Percentiles rank a stretch among this genome's conserved stretches.
Evolutionary conservation across 2,797 vertebrate genomes (phyloP).

Genomic region (Benthosema pterotum): DNA sequence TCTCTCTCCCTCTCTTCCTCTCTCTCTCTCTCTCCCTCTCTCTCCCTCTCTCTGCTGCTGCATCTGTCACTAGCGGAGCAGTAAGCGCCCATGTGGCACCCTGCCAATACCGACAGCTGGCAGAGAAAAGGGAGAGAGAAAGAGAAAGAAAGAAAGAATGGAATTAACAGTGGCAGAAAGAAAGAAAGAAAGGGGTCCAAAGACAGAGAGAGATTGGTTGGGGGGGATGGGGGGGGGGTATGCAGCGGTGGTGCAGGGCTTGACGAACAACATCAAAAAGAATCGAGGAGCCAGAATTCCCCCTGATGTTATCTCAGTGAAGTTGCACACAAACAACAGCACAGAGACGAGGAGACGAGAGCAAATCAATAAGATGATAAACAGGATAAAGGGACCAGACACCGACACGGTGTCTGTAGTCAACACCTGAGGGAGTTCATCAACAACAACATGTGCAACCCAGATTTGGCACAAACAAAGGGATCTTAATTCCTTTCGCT

Average conservation of each 20-base stretch:
- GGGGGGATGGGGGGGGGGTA: not conserved
- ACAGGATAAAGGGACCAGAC: slow-evolving; percentile 27
- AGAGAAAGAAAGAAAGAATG: slow-evolving; percentile 57
- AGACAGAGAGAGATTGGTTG: not conserved
- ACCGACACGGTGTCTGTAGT: no score
- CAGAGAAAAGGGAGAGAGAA: slow-evolving; percentile 44
- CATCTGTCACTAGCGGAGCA: slow-evolving; percentile 70
- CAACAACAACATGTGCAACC: no score
- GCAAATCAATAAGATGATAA: slow-evolving; percentile 54
- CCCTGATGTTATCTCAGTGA: slow-evolving; percentile 54
- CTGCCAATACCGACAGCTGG: slow-evolving; percentile 78
- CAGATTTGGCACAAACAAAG: no score
- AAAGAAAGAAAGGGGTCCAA: not conserved
- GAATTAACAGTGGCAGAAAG: slow-evolving; percentile 19
- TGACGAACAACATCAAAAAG: slow-evolving; percentile 55
- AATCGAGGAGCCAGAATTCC: slow-evolving; percentile 50
- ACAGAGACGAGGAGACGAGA: slow-evolving; percentile 24
- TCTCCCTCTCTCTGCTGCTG: slow-evolving; percentile 54
- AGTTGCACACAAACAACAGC: slow-evolving; percentile 36
- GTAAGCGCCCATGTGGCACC: slow-evolving; percentile 58
- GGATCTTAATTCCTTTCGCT: no score
- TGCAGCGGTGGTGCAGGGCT: no score
- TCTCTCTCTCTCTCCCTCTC: slow-evolving; percentile 49
- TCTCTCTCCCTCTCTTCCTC: slow-evolving; percentile 30
- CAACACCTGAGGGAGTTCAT: no score